Conservation (phyloP, 2,113 vertebrate genomes). For the Halichoerus grypus region DNA sequence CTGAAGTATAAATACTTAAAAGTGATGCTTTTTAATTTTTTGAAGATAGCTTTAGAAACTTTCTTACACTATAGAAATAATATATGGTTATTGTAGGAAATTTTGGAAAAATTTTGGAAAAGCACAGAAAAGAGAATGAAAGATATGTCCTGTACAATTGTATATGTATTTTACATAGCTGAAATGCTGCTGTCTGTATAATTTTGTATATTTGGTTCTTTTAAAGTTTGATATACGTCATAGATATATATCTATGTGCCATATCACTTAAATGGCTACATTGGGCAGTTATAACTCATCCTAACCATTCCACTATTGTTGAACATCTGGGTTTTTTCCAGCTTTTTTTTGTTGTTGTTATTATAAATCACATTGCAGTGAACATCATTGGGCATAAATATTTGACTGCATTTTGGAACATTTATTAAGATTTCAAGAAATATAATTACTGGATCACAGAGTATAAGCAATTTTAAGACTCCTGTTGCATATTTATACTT, state of each 20-base stretch:
- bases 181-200: slow-evolving; percentile 52
- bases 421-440: slow-evolving; percentile 66
- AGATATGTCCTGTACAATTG: background rate
- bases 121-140: slow-evolving; percentile 10
- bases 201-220: slow-evolving; percentile 20
- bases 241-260: background rate
- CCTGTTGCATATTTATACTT: slow-evolving; percentile 50
- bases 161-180: slow-evolving; percentile 4
- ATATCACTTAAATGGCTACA: slow-evolving; percentile 44
- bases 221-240: background rate
- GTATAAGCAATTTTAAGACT: slow-evolving; percentile 45
- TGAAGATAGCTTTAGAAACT: slow-evolving; percentile 42
- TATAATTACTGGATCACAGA: slow-evolving; percentile 51
- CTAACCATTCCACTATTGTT: slow-evolving; percentile 44
- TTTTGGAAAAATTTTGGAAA: slow-evolving; percentile 37
- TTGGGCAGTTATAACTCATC: slow-evolving; percentile 38
- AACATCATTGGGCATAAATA: slow-evolving; percentile 46
- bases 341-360: background rate
- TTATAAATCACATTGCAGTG: slow-evolving; percentile 48
- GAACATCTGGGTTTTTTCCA: slow-evolving; percentile 15
- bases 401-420: slow-evolving; percentile 26
- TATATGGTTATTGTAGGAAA: slow-evolving; percentile 27
- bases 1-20: slow-evolving; percentile 44
- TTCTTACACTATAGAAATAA: slow-evolving; percentile 12
- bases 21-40: slow-evolving; percentile 56